Base-by-base conservation (phyloP, 2,888 invertebrate genomes). In the Pandemis corylana region DNA sequence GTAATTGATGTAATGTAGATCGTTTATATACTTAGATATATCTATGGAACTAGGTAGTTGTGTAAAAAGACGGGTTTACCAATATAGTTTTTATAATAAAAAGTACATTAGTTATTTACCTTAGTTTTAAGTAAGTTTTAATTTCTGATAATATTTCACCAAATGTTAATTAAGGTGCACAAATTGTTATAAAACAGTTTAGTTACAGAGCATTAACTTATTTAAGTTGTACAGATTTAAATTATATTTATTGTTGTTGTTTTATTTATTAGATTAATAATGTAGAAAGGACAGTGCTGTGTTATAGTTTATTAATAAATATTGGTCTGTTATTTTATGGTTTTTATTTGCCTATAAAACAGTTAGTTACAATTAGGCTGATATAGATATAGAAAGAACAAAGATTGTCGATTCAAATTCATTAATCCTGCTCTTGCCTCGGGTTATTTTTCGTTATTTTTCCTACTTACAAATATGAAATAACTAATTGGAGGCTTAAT, bases 161-260 rank as follows among this genome's bases (percentile, higher is more conserved):
- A 42, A 63, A 63, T 42, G 7, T 9, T 6, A 42, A 42, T 41
- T 68, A 67, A 12, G 49, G 41, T 78, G 80, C 81, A 83, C 82
- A 79, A 80, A 78, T 68, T 79, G 59, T 59, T 28, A 59, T 20
- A 28, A 59, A 59, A 12, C 28, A 78, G 77, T 73, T 71, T 80
- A 79, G 77, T 80, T 81, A 81, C 80, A 82, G 77, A 78, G 71
- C 72, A 64, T 7, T 63, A 72, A 72, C 68, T 80, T 75, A 79
- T 80, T 20, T 85, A 85, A 82, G 84, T 85, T 85, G 85, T 85
- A 63, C 63, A 63, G 63, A 63, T 41, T n/a, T n/a, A 85, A 83
- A 84, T 85, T 85, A 83, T 76, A 74, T 78, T 76, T 79, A 81
- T 78, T 78, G 76, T 78, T 78, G 76, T 78, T 80, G 72, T 75